Base-by-base conservation (phyloP, 2,113 vertebrate species). In the Mobula birostris region DNA sequence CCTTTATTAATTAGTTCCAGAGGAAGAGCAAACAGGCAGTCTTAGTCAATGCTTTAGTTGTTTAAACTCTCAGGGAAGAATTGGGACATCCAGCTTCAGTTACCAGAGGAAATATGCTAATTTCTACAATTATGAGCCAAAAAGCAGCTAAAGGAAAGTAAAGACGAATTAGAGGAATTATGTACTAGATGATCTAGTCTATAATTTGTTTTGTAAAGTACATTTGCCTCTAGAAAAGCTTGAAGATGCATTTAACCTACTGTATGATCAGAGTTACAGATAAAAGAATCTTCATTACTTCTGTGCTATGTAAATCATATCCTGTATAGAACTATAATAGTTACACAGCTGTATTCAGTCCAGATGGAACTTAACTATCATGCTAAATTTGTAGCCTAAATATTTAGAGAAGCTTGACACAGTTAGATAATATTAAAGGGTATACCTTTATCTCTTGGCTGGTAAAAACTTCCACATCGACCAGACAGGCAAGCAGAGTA, bases 381-480 rank as follows among this genome's bases (percentile, higher is more conserved):
- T 68, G 74, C 72, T 93, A 48, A 40, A 93, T 27, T 36, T 15
- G 3, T 93, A 29, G 68, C 61, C 91, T 72, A 93, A 93, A 93
- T 32, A 93, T 93, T 93, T 70, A 74, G 21, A 93, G 29, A 90
- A 32, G n/a, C 29, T 32, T 66, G 85, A 90, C 91, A 93, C 24
- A 74, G 68, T 48, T 74, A 74, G 40, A 36, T 70, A 74, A 93
- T 74, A 93, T 93, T 93, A 56, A 74, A 74, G 24, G 27, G 94
- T 97, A 94, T 98, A 98, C 97, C 97, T 98, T 97, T 95, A 97
- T 96, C 95, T 97, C 97, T 94, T 96, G 97, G 95, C 94, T 96
- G 96, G 97, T 97, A 96, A 98, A 98, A 96, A 98, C 95, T 96
- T 98, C 97, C 94, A 97, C 96, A 82, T 98, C 97, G 95, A 97